Base-by-base conservation (phyloP, 2,888 invertebrate species). In the Eupithecia exiguata region DNA sequence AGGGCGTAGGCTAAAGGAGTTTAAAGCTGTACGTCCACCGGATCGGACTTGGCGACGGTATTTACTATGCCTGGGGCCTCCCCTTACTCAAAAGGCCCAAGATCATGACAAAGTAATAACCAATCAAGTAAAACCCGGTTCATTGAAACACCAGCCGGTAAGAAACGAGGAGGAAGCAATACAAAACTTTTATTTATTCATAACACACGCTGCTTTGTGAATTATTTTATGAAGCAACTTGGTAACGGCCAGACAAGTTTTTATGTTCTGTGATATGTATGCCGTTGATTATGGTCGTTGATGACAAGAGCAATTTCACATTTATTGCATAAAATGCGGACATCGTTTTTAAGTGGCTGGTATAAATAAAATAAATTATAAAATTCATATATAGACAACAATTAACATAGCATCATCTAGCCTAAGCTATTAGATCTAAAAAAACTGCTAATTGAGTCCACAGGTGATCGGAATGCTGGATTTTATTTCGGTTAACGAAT, bases 221-320 rank as follows among this genome's bases (percentile, higher is more conserved):
- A 70, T 70, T 76, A 72, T 72, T 72, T 70, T 72, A 72, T 74
- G 68, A 49, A 46, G 40, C 63, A 72, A 67, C 68, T 71, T 63
- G n/a, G 49, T 68, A 66, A 46, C 68, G 58, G 66, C 58, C 35
- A 12, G 18, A 25, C 25, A 65, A 74, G 71, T 72, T 72, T 49
- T 71, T 67, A 62, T 72, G 35, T n/a, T 14, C 40, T 65, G 49
- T n/a, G 40, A 61, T n/a, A n/a, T 67, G 38, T 62, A 40, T 62
- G 58, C 14, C 30, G 62, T 43, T 62, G 35, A 58, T 58, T 58
- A 62, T 69, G 18, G 62, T 35, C 18, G 35, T 30, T 35, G 62
- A 35, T 18, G 14, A 35, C n/a, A 35, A 16, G 4, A 25, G 16
- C 16, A 35, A 14, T 49, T 49, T 49, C 7, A 21, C n/a, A 2